Evolutionary conservation across 1,140 invertebrate species (phyloP), one percentile per base, ranked within the genome.

Genomic region (Manduca sexta): DNA sequence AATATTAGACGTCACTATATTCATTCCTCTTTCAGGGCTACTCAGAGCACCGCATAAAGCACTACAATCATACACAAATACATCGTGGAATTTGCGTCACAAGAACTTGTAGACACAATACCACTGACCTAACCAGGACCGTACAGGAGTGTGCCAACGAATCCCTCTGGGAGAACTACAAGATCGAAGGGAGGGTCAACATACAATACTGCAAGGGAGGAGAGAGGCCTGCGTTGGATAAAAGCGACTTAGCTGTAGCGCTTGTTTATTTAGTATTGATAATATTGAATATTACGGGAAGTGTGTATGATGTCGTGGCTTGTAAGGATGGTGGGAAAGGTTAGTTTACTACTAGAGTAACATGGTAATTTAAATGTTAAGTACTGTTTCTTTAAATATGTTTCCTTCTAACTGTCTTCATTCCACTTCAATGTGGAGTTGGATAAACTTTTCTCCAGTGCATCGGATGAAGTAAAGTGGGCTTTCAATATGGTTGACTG

Each of bases 51-150:
- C 69, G 49, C 2, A 66, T 78, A n/a, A 87, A 87, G 59, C 77
- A 87, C 40, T 89, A 72, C 53, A 82, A 87, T 8, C 87, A 89
- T 59, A 88, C 88, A 64, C 77, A 73, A 52, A 55, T 89, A 16
- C 84, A 88, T 16, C 62, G 86, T 59, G 88, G 80, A 2, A 64
- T 88, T 0, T 89, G 88, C 56, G 53, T 89, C 4, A 75, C 59
- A 11, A 60, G 16, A 21, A 60, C 65, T 2, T 86, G 78, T 43
- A 58, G 48, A 47, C 46, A 56, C 35, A 52, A 55, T 44, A 49
- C 42, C 12, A 2, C 14, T 39, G 60, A 45, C 38, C 42, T 58
- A 53, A 40, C 13, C 10, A 5, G 15, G 2, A 16, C 47, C 56
- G 53, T 71, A 52, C 54, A 51, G 44, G 52, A 0, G 54, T 66